Conservation (phyloP, 2,888 invertebrate species). For the Sclerodermus sp. region DNA sequence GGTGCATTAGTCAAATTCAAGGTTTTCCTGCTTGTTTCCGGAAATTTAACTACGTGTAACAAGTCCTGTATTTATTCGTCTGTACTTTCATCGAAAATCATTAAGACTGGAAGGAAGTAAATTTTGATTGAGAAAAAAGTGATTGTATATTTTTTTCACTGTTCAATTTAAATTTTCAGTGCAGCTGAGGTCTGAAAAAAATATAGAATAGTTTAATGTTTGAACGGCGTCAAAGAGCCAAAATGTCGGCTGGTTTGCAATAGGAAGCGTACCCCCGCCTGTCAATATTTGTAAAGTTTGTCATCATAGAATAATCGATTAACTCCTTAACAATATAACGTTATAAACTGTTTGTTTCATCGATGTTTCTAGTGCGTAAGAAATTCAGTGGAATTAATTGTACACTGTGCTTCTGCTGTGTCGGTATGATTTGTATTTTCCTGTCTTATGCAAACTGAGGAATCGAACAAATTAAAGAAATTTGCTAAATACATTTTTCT, state of each 20-base stretch:
- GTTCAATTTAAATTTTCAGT: too few species aligned
- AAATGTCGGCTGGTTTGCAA: constrained; percentile 49
- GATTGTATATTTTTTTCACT: too few species aligned
- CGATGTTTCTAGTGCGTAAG: background rate
- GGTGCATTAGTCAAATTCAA: constrained; percentile 1
- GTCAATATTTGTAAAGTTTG: constrained; percentile 35
- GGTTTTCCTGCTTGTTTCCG: constrained; percentile 8
- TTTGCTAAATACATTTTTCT: too few species aligned
- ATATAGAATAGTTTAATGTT: constrained; percentile 44
- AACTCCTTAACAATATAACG: background rate
- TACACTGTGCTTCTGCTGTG: constrained; percentile 5
- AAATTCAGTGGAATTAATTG: background rate
- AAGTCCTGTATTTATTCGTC: background rate
- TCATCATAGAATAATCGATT: constrained; percentile 1
- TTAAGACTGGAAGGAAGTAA: too few species aligned
- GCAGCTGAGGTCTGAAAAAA: too few species aligned
- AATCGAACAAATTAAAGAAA: background rate
- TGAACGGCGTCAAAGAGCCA: constrained; percentile 48
- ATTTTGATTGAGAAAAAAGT: too few species aligned
- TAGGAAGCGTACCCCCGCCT: constrained; percentile 40
- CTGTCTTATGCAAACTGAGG: constrained; percentile 13
- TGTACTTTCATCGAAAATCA: too few species aligned
- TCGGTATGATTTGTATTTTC: constrained; percentile 15
- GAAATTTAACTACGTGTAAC: constrained; percentile 7
- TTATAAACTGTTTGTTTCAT: background rate